Base-by-base conservation (phyloP, 2,888 invertebrate species). In the Osmoderma eremita region DNA sequence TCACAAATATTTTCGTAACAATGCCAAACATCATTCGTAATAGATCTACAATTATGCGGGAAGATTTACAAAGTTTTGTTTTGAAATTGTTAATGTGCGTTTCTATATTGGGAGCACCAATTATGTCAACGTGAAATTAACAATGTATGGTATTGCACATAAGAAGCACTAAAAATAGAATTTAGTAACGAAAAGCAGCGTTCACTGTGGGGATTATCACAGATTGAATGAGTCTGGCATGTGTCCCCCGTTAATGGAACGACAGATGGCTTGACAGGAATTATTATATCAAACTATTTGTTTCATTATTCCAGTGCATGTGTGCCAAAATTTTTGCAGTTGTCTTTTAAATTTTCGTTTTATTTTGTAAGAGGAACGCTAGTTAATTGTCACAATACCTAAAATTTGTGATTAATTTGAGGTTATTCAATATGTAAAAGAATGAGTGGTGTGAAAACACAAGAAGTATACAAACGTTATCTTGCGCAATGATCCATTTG, bases 141-240 rank as follows among this genome's bases (percentile, higher is more conserved):
- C 4, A 1, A 12, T 6, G 10, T 30, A 10, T 30, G 30, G 30
- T 30, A 12, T 42, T 42, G 42, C n/a, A 42, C n/a, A 42, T 42
- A 42, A 42, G n/a, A 42, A 5, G 10, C 42, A 42, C 42, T 42
- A 42, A 42, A 42, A 42, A 42, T 42, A 42, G 42, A 42, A 42
- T 42, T 30, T 8, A 42, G 3, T 5, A 42, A 42, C 10, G 12
- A 41, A 8, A 42, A n/a, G 6, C 42, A n/a, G 15, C 2, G n/a
- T n/a, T 3, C 42, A 42, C 3, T 8, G 42, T 6, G 15, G 6
- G 42, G 13, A 42, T 42, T 42, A 42, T 12, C 42, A 42, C 10
- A 13, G 13, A 17, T 4, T 5, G n/a, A 42, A 42, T 5, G n/a
- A 42, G n/a, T 42, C 42, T 42, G 42, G 42, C 13, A 42, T 42